Evolutionary conservation across 2,797 vertebrate species (phyloP), one percentile per base, ranked within the genome.

Genomic region (Siniperca scherzeri): DNA sequence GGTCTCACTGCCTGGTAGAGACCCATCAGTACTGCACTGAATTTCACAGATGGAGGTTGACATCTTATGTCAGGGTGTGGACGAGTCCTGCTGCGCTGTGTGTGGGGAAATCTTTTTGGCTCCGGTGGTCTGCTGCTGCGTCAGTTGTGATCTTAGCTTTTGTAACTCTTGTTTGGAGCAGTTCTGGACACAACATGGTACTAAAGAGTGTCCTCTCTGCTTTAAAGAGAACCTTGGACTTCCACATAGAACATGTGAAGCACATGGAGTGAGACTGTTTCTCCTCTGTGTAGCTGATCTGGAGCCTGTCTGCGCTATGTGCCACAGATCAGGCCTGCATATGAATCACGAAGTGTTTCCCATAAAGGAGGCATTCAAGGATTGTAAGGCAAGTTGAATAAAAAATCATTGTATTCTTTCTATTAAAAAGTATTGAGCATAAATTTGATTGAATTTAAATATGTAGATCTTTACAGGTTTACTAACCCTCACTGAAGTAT

Each of bases 101-200:
- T 91, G 87, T 74, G 70, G 67, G 17, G 75, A 91, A 77, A 40
- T 72, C 59, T 90, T 94, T 56, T 60, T 60, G 53, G 38, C 69
- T 74, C 79, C 90, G 5, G 13, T 72, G 65, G 90, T 93, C 33
- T 88, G 91, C 66, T 87, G 81, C 90, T 91, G 91, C 52, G 27
- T 88, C 5, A 11, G 13, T 4, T 93, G 87, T 50, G 46, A 46
- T 22, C 19, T 48, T 1, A 84, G 86, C 69, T 91, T 95, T 71
- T 94, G 89, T 38, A 71, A 74, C 40, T 46, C 36, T 14, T 93
- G 90, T 69, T 83, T 92, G 74, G 74, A 84, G 46, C 40, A 82
- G 30, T 91, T 91, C 60, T 93, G 91, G 90, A 57, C 61, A 67
- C 77, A 85, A n/a, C 70, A 83, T 64, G 85, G 78, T 16, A 68